These are phyloP conservation scores for Apis laboriosa DNA, from an alignment of 1,140 invertebrate genomes.

Conservation along the genomic window DNA sequence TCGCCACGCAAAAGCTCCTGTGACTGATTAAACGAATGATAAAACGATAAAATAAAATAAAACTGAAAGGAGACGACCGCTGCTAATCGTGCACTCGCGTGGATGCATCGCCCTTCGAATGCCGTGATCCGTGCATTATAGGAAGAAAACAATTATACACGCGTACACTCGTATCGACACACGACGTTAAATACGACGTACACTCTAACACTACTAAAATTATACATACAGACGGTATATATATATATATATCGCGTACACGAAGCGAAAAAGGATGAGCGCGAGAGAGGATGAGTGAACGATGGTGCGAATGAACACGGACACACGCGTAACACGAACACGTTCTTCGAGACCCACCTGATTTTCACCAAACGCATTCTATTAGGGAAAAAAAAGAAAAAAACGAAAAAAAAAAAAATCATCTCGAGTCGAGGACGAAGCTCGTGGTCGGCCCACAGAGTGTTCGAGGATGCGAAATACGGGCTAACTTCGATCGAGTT, in stretches of 20 bases:
- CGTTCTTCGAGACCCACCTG: slow-evolving; percentile 69
- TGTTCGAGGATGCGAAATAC: slow-evolving; percentile 59
- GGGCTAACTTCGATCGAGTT: slow-evolving; percentile 53
- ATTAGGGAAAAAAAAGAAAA: slow-evolving; percentile 32
- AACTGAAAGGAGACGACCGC: neutral
- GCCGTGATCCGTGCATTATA: slow-evolving; percentile 25
- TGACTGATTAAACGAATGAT: neutral
- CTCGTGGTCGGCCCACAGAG: slow-evolving; percentile 58
- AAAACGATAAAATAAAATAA: too few relatives aligned
- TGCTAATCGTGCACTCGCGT: slow-evolving; percentile 25
- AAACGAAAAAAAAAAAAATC: slow-evolving; percentile 48
- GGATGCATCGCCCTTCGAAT: slow-evolving; percentile 2
- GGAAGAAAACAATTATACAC: slow-evolving; percentile 24
- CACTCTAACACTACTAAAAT: neutral
- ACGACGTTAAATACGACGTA: neutral
- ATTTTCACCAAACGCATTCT: slow-evolving; percentile 74
- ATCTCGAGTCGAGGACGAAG: slow-evolving; percentile 68
- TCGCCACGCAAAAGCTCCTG: slow-evolving; percentile 7
- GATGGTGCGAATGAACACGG: neutral
- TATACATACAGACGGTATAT: neutral
- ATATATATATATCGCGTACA: neutral
- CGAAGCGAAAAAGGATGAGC: neutral
- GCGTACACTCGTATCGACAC: slow-evolving; percentile 10
- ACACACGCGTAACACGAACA: slow-evolving; percentile 49
- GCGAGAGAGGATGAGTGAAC: slow-evolving; percentile 2